These are phyloP conservation scores for Eremophila alpestris DNA, from an alignment of 2,797 vertebrate genomes.

Conservation along the genomic window DNA sequence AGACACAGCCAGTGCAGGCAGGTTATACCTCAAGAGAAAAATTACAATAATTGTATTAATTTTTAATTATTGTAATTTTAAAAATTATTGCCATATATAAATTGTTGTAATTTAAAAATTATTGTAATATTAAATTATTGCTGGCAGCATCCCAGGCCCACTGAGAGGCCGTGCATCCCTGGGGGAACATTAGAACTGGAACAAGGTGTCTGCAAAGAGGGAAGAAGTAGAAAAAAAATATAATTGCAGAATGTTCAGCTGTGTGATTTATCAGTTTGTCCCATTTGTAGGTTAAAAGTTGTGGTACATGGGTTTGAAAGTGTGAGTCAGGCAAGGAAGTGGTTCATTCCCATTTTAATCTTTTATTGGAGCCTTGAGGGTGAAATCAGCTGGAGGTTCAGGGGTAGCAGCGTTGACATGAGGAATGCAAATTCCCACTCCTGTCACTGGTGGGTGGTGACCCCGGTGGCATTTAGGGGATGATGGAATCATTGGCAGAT, in stretches of 20 bases:
- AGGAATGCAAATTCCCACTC: neutral
- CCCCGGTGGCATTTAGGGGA: neutral
- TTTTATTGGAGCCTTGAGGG: neutral
- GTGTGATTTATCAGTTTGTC: neutral
- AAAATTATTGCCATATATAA: neutral
- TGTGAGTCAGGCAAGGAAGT: neutral
- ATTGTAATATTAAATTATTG: neutral
- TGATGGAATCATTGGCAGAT: neutral
- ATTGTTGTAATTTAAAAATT: neutral
- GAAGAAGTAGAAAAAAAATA: neutral
- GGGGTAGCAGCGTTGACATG: fast-evolving
- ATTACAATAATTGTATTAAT: neutral
- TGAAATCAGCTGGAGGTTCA: neutral
- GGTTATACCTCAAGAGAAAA: neutral
- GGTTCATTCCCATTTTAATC: neutral
- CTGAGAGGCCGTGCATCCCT: too few relatives aligned
- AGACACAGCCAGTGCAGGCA: neutral
- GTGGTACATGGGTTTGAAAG: neutral
- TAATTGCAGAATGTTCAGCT: neutral
- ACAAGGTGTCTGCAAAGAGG: neutral
- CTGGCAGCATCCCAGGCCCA: neutral
- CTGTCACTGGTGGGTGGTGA: neutral
- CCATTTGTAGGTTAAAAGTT: neutral
- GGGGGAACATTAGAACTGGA: neutral
- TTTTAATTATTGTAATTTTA: neutral